Percentiles rank a stretch among this genome's conserved stretches.
These are phyloP conservation scores for Schlechtendalia chinensis DNA, from an alignment of 1,140 invertebrate species.

Conservation along the genomic window DNA sequence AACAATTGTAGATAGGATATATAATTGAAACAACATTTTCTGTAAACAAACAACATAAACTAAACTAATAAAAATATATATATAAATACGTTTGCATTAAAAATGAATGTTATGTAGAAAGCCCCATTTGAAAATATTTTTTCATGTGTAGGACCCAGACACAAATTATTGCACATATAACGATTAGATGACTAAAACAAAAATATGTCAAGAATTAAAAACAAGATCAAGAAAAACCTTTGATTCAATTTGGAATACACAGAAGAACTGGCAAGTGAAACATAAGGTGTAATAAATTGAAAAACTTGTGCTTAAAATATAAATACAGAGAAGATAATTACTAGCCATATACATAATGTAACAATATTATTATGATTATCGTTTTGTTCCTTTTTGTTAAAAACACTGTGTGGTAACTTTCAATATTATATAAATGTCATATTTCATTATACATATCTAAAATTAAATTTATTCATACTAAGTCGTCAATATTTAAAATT, in stretches of 20 bases:
- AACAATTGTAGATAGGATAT: background rate
- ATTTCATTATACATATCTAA: slow-evolving; percentile 14
- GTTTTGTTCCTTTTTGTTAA: slow-evolving; percentile 34
- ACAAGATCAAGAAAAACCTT: background rate
- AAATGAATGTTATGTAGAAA: background rate
- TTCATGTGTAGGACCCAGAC: background rate
- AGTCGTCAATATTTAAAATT: slow-evolving; percentile 8
- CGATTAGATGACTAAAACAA: background rate
- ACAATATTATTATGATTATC: slow-evolving; percentile 41
- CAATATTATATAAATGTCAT: slow-evolving; percentile 31
- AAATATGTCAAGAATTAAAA: background rate
- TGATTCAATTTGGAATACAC: background rate
- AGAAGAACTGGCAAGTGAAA: slow-evolving; percentile 25
- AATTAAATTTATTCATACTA: slow-evolving; percentile 12
- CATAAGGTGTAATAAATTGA: background rate
- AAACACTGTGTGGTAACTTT: slow-evolving; percentile 43
- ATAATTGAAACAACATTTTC: background rate
- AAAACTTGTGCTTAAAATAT: slow-evolving; percentile 4
- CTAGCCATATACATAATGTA: slow-evolving; percentile 7
- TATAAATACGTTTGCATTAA: background rate
- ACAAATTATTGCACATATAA: slow-evolving; percentile 31
- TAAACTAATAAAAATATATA: background rate
- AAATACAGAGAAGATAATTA: background rate
- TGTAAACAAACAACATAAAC: background rate
- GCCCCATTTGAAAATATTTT: background rate